A percentile compares a stretch with the other conserved stretches of the same genome.
phyloP scores from a whole-genome alignment of 2,888 invertebrate genomes.

The Plagodis dolabraria region DNA sequence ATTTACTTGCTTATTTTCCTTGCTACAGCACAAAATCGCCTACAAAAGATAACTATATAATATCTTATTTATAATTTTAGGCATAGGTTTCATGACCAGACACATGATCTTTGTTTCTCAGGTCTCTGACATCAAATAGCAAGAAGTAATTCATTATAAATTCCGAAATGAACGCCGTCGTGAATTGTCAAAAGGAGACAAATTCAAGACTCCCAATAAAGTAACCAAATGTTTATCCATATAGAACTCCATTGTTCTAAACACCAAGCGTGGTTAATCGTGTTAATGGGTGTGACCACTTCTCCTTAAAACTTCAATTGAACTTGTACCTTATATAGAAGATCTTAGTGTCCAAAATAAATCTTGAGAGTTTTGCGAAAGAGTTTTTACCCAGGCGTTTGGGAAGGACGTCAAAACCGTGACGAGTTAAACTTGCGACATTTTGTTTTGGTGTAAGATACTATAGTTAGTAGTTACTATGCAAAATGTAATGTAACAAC shows the following conservation, averaged over 20 bases:
- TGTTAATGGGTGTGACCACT: conserved; percentile 63
- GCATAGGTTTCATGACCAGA: too few species aligned
- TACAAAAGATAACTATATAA: too few species aligned
- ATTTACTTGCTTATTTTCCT: too few species aligned
- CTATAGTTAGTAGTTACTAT: conserved; percentile 10
- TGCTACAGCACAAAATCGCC: too few species aligned
- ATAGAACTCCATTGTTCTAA: conserved; percentile 55
- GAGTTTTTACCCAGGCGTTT: conserved; percentile 55
- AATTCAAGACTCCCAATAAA: conserved; percentile 41
- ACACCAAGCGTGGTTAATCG: conserved; percentile 69
- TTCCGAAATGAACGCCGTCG: background rate
- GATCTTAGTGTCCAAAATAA: conserved; percentile 45
- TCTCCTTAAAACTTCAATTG: conserved; percentile 22
- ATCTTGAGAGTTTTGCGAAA: conserved; percentile 51
- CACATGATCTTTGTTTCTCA: too few species aligned
- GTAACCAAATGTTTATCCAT: conserved; percentile 46
- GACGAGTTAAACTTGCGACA: conserved; percentile 60
- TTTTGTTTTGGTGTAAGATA: conserved; percentile 40
- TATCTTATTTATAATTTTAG: too few species aligned
- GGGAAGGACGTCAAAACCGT: conserved; percentile 68
- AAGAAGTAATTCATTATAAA: too few species aligned
- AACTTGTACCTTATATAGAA: conserved; percentile 41
- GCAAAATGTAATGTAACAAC: conserved; percentile 9
- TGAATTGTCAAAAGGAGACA: conserved; percentile 4
- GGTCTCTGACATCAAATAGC: too few species aligned